Conservation (phyloP, 2,113 vertebrate genomes). For the Cichladusa arquata region DNA sequence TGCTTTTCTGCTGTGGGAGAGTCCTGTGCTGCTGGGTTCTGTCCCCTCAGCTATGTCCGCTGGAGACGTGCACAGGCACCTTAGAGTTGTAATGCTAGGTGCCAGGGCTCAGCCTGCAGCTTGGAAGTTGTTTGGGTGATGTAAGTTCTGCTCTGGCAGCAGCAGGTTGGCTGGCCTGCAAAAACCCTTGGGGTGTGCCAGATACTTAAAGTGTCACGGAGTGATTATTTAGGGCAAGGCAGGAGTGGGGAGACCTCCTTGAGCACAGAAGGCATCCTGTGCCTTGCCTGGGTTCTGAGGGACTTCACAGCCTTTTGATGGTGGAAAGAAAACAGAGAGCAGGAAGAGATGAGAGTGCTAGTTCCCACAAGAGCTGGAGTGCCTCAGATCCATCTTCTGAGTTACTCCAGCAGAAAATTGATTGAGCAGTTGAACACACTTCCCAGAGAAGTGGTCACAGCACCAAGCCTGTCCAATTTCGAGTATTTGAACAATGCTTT, state of each 20-base stretch:
- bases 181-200: background rate
- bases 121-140: too few species aligned
- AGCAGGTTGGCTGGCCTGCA: background rate
- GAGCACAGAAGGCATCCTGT: background rate
- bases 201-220: background rate
- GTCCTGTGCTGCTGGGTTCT: background rate
- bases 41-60: rapidly evolving
- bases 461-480: background rate
- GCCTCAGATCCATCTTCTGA: background rate
- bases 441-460: background rate
- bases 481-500: background rate
- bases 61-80: background rate
- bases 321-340: background rate
- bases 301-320: background rate
- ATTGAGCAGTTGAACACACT: background rate
- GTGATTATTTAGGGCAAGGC: rapidly evolving
- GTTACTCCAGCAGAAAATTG: background rate
- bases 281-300: background rate
- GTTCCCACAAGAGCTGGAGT: background rate
- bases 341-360: background rate
- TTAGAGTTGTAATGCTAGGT: background rate
- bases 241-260: background rate
- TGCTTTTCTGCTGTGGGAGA: background rate
- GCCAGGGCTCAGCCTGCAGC: background rate
- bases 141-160: background rate